Evolutionary conservation across 2,888 invertebrate species (phyloP).

Genomic region (Acanthosepion pharaonis): DNA sequence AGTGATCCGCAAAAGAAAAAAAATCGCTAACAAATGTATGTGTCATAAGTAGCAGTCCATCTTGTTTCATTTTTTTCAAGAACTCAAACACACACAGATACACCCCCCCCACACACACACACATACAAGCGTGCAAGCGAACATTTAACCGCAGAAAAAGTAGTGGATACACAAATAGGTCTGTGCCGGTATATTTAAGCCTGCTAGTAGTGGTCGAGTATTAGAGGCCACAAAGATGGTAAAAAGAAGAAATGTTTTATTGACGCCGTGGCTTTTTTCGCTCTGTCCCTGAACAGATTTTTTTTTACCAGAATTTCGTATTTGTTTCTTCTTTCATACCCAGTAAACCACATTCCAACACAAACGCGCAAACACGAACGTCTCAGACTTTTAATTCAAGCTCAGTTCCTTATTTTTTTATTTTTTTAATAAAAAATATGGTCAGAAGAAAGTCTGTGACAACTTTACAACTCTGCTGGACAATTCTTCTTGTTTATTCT

Average conservation of each 20-base stretch:
- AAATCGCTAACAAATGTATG: background rate
- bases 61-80: background rate
- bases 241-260: background rate
- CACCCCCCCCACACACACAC: background rate
- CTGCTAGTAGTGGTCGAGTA: background rate
- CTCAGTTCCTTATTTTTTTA: background rate
- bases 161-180: background rate
- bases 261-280: background rate
- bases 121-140: background rate
- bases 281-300: background rate
- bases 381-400: background rate
- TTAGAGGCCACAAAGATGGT: background rate
- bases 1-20: background rate
- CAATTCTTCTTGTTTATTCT: background rate
- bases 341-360: background rate
- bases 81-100: background rate
- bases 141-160: background rate
- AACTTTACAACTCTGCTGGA: background rate
- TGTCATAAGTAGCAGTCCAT: background rate
- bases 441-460: background rate
- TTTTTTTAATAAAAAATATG: background rate
- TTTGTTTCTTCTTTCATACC: background rate
- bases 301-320: background rate
- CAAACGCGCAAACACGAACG: background rate
- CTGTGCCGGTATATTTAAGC: constrained; percentile 20